Evolutionary conservation across 2,797 vertebrate genomes (phyloP).

Genomic region (Tympanoctomys barrerae): DNA sequence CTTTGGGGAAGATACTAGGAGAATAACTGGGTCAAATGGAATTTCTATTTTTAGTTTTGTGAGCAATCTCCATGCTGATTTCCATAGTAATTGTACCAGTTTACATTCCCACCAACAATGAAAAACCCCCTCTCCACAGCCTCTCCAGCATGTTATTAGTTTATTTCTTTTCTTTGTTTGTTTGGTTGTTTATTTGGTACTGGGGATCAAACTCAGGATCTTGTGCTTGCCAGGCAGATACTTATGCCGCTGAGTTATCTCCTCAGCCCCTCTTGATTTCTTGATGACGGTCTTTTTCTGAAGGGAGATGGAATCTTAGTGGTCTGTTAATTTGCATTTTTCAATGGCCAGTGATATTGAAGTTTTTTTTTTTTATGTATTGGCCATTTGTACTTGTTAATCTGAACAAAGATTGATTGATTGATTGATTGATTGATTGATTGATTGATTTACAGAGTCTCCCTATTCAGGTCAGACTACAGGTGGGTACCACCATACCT

Average conservation of each 20-base stretch:
- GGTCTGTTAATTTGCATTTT: not conserved
- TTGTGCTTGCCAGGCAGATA: too few relatives aligned
- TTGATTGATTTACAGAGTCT: too few relatives aligned
- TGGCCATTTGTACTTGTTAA: not conserved
- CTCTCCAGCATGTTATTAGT: not conserved
- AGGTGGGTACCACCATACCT: too few relatives aligned
- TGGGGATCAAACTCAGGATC: too few relatives aligned
- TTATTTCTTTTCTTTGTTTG: too few relatives aligned
- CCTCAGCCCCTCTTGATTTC: not conserved
- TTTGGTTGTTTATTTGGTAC: too few relatives aligned
- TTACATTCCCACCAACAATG: not conserved
- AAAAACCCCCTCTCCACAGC: not conserved
- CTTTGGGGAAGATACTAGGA: not conserved
- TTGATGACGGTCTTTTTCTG: not conserved
- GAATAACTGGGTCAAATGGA: not conserved
- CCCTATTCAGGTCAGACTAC: too few relatives aligned
- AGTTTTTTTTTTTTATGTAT: not conserved
- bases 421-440: too few relatives aligned
- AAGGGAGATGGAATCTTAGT: not conserved
- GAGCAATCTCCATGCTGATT: not conserved
- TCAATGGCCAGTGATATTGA: not conserved
- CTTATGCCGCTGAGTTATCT: too few relatives aligned
- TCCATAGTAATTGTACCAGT: not conserved
- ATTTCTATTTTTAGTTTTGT: not conserved
- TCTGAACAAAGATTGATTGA: not conserved